Evolutionary conservation across 92 coral and sea anemone genomes (phyloP), one percentile per base, ranked within the genome.

Genomic region (Montipora capitata): DNA sequence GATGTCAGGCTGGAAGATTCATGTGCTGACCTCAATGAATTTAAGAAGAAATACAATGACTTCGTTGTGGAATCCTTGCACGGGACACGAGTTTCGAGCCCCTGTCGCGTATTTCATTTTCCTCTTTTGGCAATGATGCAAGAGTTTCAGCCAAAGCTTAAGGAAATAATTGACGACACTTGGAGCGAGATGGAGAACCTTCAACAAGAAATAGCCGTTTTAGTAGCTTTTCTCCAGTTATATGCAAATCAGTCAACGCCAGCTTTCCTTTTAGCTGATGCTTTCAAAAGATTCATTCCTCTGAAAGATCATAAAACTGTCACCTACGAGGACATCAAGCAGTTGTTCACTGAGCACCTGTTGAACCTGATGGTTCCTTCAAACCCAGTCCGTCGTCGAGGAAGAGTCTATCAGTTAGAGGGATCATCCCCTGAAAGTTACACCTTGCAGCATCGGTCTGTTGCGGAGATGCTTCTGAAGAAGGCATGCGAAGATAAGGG

Each of bases 101-200:
- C 92, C 14, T 76, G 93, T 39, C 95, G 99, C 66, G 99, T 96
- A 14, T 96, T 96, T 67, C 99, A 96, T 42, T 96, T 96, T 71
- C 99, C 99, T 4, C 94, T 96, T 17, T 80, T 96, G 40, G 95
- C 99, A 40, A 96, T 96, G 99, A 69, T 91, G 85, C 85, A 62
- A 85, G 81, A 63, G 52, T 96, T 86, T 80, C 91, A 57, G 12
- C 91, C 87, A n/a, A 96, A 90, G 71, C 87, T 96, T 0, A 40
- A 64, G 77, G 80, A 81, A 70, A 96, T 96, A 72, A 85, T 96
- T 10, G 64, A 91, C 77, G 91, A 86, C 13, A 92, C 94, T 3
- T 83, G 93, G 76, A 94, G 85, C 42, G 97, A 78, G 9, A 90
- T 96, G 96, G 68, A 54, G 4, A 57, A 79, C 2, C 68, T 90